A percentile compares a stretch with the other conserved stretches of the same genome.
Evolutionary conservation across 2,888 invertebrate species (phyloP).

Genomic region (Tholera decimalis): DNA sequence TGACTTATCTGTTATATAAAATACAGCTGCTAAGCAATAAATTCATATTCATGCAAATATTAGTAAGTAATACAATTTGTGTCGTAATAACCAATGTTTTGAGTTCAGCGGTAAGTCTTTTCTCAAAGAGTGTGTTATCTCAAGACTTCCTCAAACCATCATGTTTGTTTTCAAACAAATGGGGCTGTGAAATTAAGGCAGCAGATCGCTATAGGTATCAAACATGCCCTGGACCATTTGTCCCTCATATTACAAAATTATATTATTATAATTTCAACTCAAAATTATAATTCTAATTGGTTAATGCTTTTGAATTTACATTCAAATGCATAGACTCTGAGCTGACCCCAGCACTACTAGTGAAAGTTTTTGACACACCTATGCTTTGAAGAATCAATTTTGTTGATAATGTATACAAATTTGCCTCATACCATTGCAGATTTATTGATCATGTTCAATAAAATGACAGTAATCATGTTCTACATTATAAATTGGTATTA

Average conservation of each 20-base stretch:
- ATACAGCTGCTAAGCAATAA: slow-evolving; percentile 10
- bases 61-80: background rate
- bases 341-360: no score
- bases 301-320: no score
- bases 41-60: background rate
- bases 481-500: background rate
- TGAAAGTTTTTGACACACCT: no score
- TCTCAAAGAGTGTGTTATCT: no score
- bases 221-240: background rate
- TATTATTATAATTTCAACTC: background rate
- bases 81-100: background rate
- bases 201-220: background rate
- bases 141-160: background rate
- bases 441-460: background rate
- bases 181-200: background rate
- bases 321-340: no score
- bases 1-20: slow-evolving; percentile 38
- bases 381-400: background rate
- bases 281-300: background rate
- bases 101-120: background rate
- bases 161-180: background rate
- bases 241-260: background rate
- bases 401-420: background rate
- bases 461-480: background rate
- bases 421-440: background rate